These are phyloP conservation scores for Philereme vetulata DNA, from an alignment of 2,888 invertebrate species.

Conservation along the genomic window DNA sequence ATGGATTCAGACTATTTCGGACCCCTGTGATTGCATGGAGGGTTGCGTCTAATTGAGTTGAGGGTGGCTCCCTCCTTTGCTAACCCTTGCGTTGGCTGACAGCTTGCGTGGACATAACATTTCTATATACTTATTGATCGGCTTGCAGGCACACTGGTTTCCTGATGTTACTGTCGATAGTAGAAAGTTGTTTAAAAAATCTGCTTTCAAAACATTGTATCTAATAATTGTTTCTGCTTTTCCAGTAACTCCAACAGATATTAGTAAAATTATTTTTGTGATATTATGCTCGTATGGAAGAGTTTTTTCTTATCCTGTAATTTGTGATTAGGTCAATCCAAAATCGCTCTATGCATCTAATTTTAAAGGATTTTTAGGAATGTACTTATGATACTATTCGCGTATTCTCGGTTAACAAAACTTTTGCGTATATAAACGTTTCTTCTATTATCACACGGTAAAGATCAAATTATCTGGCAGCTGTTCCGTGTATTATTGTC, in stretches of 20 bases:
- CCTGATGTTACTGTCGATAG: not conserved
- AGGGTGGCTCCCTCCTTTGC: constrained; percentile 34
- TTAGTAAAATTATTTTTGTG: too few species aligned
- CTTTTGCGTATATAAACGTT: not conserved
- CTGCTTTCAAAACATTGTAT: too few species aligned
- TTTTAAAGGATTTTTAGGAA: too few species aligned
- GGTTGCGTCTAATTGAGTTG: constrained; percentile 44
- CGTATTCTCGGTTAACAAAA: not conserved
- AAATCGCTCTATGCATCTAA: too few species aligned
- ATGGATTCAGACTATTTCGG: not conserved
- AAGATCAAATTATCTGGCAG: constrained; percentile 18
- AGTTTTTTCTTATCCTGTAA: too few species aligned
- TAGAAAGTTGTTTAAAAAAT: too few species aligned
- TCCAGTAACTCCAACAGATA: too few species aligned
- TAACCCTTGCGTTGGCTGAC: constrained; percentile 39
- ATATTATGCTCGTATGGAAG: too few species aligned
- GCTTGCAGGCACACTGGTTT: not conserved
- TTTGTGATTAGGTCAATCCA: too few species aligned
- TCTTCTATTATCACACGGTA: constrained; percentile 10
- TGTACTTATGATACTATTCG: too few species aligned
- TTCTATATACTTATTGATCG: constrained; percentile 33
- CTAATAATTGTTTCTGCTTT: too few species aligned
- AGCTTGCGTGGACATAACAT: constrained; percentile 33
- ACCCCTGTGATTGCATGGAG: constrained; percentile 36
- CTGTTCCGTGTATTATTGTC: constrained; percentile 28